Conservation (phyloP, 2,113 vertebrate genomes). For the Rhinolophus sinicus region DNA sequence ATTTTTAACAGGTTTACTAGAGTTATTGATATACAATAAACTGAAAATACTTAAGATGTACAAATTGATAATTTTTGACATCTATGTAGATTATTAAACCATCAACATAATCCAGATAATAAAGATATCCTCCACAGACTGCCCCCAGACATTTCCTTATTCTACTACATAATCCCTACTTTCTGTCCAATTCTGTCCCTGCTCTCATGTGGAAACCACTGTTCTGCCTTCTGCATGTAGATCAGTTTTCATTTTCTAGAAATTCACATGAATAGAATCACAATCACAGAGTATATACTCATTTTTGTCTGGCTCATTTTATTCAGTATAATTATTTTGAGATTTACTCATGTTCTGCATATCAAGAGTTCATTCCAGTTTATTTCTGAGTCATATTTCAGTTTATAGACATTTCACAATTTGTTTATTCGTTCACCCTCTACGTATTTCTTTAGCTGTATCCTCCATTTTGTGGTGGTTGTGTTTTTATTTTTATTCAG, state of each 20-base stretch:
- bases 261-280: background rate
- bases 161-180: background rate
- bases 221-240: background rate
- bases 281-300: background rate
- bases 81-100: background rate
- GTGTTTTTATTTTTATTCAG: conserved; percentile 8
- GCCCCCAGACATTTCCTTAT: background rate
- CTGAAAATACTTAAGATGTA: background rate
- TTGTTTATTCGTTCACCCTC: background rate
- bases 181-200: background rate
- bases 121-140: background rate
- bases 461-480: background rate
- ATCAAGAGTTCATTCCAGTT: background rate
- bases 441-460: background rate
- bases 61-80: background rate
- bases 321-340: conserved; percentile 10
- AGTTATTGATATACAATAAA: background rate
- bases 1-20: background rate
- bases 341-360: background rate
- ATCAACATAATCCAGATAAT: background rate
- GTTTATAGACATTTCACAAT: background rate
- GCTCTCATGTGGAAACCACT: background rate
- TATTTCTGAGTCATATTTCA: background rate
- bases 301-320: background rate
- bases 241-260: background rate